A percentile compares a stretch with the other conserved stretches of the same genome.
Conservation (phyloP, 2,797 vertebrate genomes). For the Glossophaga mutica region DNA sequence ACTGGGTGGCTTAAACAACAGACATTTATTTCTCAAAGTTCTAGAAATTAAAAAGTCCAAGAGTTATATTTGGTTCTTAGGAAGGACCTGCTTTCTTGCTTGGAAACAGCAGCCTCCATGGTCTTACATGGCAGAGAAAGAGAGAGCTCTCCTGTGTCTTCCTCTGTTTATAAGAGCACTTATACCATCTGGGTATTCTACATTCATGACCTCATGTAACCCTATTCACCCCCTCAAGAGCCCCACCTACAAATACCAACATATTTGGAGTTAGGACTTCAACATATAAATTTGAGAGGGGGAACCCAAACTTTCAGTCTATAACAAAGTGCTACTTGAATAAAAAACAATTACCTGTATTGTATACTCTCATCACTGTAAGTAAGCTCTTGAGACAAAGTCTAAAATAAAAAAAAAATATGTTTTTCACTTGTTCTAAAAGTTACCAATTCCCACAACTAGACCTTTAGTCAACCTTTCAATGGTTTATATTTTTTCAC, state of each 20-base stretch:
- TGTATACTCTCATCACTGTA: background rate
- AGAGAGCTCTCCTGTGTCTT: background rate
- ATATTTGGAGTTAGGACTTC: background rate
- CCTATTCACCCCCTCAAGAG: background rate
- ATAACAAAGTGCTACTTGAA: background rate
- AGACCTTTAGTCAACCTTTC: slow-evolving; percentile 53
- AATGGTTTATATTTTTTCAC: slow-evolving; percentile 65
- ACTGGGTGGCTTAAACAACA: background rate
- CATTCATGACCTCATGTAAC: background rate
- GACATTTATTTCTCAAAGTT: background rate
- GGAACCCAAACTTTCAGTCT: background rate
- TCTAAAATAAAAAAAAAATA: slow-evolving; percentile 40
- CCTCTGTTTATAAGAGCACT: background rate
- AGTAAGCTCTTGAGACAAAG: background rate
- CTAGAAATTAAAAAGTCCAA: background rate
- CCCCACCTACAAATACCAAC: background rate
- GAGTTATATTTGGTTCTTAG: background rate
- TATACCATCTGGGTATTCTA: background rate
- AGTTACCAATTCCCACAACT: slow-evolving; percentile 15
- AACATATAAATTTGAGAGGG: background rate
- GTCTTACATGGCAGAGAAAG: background rate
- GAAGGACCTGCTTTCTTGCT: background rate
- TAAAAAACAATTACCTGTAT: background rate
- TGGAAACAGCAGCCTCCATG: background rate
- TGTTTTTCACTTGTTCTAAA: slow-evolving; percentile 51